These are phyloP conservation scores for Lasiommata megera DNA, from an alignment of 2,888 invertebrate species.

Conservation along the genomic window DNA sequence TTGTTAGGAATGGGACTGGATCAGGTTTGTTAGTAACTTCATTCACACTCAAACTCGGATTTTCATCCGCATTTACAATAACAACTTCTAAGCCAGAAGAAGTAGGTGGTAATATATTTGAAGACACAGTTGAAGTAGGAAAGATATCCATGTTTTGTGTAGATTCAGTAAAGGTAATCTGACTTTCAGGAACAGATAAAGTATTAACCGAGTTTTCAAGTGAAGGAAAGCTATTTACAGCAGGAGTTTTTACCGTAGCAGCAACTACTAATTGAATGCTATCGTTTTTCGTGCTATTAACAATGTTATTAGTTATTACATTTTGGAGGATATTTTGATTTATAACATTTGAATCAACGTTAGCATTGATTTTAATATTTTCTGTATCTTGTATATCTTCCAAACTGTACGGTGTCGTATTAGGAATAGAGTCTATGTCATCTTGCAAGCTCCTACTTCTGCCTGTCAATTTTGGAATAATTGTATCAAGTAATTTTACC, in stretches of 20 bases:
- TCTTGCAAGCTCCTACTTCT: conserved; percentile 56
- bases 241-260: conserved; percentile 40
- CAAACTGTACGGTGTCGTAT: conserved; percentile 75
- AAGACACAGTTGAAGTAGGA: conserved; percentile 10
- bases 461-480: conserved; percentile 73
- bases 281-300: conserved; percentile 57
- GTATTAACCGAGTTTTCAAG: conserved; percentile 39
- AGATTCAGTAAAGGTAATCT: conserved; percentile 40
- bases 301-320: conserved; percentile 50
- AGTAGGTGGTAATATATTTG: conserved; percentile 14
- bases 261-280: conserved; percentile 38
- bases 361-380: conserved; percentile 53
- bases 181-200: conserved; percentile 46
- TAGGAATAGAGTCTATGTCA: conserved; percentile 57
- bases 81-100: conserved; percentile 21
- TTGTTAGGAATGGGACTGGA: conserved; percentile 61
- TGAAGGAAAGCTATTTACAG: conserved; percentile 57
- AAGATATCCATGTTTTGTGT: background rate
- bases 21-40: conserved; percentile 48
- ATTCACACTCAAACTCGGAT: conserved; percentile 34
- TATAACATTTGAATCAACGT: conserved; percentile 34
- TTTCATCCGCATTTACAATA: conserved; percentile 33
- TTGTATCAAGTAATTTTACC: conserved; percentile 71
- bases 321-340: conserved; percentile 58
- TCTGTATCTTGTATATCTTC: conserved; percentile 73